A percentile compares a stretch with the other conserved stretches of the same genome.
phyloP scores from a whole-genome alignment of 2,888 invertebrate genomes.

The Parascotia fuliginaria region DNA sequence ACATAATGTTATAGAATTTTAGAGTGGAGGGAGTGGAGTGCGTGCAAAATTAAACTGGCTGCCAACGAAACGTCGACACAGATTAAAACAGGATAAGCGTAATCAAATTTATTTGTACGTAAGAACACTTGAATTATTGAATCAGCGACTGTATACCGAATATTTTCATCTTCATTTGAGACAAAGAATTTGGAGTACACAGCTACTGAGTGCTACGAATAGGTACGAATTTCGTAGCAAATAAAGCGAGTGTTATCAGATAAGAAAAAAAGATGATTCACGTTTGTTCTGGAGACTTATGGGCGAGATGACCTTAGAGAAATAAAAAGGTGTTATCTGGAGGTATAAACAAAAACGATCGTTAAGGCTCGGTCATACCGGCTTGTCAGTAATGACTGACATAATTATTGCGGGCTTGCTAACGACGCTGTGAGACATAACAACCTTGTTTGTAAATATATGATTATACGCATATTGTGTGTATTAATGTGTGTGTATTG shows the following conservation, averaged over 20 bases:
- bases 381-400: neutral
- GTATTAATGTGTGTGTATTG: neutral
- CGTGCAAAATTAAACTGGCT: constrained; percentile 36
- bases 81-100: constrained; percentile 42
- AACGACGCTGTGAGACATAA: neutral
- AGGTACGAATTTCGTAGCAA: neutral
- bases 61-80: constrained; percentile 22
- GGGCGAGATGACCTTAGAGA: constrained; percentile 6
- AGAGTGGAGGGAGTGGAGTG: constrained; percentile 21
- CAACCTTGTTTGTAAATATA: neutral
- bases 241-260: neutral
- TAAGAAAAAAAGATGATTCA: constrained; percentile 24
- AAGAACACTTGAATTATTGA: constrained; percentile 42
- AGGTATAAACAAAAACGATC: constrained; percentile 38
- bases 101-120: constrained; percentile 43
- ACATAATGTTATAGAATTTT: constrained; percentile 56
- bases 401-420: neutral
- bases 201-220: neutral
- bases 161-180: neutral
- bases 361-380: constrained; percentile 16
- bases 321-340: constrained; percentile 13
- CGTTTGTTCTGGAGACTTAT: constrained; percentile 1
- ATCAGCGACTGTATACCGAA: constrained; percentile 11
- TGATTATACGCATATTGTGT: neutral
- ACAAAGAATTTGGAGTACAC: neutral